Base-by-base conservation (phyloP, 2,888 invertebrate species). In the Rhogogaster chlorosoma region DNA sequence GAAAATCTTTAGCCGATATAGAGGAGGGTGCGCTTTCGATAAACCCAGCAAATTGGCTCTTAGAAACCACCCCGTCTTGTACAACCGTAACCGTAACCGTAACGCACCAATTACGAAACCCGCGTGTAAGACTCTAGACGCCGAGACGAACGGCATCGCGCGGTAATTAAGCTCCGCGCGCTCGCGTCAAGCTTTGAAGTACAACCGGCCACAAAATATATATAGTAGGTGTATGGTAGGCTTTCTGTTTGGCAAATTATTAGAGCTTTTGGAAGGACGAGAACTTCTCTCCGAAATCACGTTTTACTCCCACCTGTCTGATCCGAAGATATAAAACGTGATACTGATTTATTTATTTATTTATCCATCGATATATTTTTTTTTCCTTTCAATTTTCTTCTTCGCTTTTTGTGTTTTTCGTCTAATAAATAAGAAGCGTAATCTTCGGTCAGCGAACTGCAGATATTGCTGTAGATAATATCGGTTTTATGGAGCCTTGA, bases 61-160 rank as follows among this genome's bases (percentile, higher is more conserved):
- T 86, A 86, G 80, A 80, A 80, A 61, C 80, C 85, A 70, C 85
- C 82, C 86, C 57, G 86, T 85, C 67, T 83, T 29, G 42, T 49
- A 86, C 87, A 89, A 89, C 87, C 87, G 87, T 89, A 89, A 88
- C 83, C 83, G 67, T 83, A 83, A 83, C 67, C 64, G 70, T 83
- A 83, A 83, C 83, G 83, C 67, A 83, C 67, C 83, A 83, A 83
- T 83, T 83, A 83, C 83, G 83, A 26, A 83, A 83, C 83, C 82
- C 29, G 83, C 32, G 61, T 57, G 61, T 67, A 83, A 64, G 64
- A 83, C 67, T 49, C 67, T 45, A 83, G 67, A 42, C 26, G 42
- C 61, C 70, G 67, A 67, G 83, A 83, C 83, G 42, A 67, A 83
- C 67, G 83, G 36, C 67, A 83, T 83, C 29, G 45, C 42, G 83